Evolutionary conservation across 2,797 vertebrate species (phyloP).

Genomic region (Hapalemur alaotrensis): DNA sequence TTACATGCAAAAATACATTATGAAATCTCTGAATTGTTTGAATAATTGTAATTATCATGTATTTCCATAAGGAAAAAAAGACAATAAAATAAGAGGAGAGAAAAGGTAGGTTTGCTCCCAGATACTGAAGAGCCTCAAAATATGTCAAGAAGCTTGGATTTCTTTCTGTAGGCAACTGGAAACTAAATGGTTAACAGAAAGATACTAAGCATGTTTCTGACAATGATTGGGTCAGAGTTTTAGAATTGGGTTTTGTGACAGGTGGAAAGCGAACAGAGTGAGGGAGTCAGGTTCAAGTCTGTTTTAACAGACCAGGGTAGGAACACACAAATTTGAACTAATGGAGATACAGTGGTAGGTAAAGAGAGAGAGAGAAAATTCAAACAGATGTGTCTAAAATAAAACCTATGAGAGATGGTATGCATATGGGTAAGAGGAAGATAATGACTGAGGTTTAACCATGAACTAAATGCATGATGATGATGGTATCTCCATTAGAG

Average conservation of each 20-base stretch:
- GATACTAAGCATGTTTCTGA: neutral
- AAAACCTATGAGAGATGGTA: neutral
- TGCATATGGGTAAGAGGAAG: neutral
- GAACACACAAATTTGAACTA: neutral
- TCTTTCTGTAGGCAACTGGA: neutral
- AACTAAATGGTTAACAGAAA: neutral
- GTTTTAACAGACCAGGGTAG: neutral
- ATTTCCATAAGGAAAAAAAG: neutral
- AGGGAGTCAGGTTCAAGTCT: neutral
- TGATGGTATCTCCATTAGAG: neutral
- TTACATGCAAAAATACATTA: neutral
- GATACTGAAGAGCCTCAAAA: neutral
- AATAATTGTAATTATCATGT: neutral
- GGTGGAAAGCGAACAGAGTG: neutral
- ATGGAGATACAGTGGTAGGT: neutral
- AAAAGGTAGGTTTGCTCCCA: neutral
- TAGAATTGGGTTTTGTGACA: neutral
- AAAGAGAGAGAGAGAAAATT: neutral
- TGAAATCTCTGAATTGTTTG: neutral
- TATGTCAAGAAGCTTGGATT: neutral
- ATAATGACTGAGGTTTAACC: neutral
- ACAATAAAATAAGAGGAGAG: neutral
- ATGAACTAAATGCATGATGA: neutral
- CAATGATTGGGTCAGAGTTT: neutral
- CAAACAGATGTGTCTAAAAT: neutral